These are phyloP conservation scores for Brachyistius frenatus DNA, from an alignment of 2,113 vertebrate species.

Conservation along the genomic window DNA sequence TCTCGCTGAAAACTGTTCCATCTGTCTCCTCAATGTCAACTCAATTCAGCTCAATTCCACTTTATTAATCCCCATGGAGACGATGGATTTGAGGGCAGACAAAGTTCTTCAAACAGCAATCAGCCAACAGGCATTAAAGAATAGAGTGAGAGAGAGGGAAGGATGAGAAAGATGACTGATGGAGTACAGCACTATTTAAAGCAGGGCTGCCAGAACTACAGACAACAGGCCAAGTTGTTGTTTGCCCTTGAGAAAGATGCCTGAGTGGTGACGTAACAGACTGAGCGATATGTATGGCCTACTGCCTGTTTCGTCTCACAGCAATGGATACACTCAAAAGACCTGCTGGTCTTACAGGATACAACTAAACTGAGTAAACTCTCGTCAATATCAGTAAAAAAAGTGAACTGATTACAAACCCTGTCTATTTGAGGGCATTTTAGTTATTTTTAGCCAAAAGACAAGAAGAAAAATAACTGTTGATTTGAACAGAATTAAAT, in stretches of 20 bases:
- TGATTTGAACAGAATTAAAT: too few species aligned
- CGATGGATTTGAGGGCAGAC: conserved; percentile 54
- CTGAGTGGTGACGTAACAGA: conserved; percentile 29
- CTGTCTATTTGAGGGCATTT: too few species aligned
- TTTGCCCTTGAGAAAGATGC: conserved; percentile 53
- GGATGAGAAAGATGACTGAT: conserved; percentile 32
- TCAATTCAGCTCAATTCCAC: conserved; percentile 44
- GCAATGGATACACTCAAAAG: not conserved
- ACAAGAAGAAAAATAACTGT: too few species aligned
- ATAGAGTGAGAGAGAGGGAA: conserved; percentile 7
- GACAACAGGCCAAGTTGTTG: conserved; percentile 18
- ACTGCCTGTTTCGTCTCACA: not conserved
- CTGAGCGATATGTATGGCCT: conserved; percentile 6
- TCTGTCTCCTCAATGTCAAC: conserved; percentile 61
- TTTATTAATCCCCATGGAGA: conserved; percentile 63
- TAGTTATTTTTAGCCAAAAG: too few species aligned
- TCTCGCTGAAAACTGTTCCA: conserved; percentile 27
- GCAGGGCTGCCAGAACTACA: conserved; percentile 21
- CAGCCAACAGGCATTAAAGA: conserved; percentile 45
- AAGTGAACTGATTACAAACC: too few species aligned
- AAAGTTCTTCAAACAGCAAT: conserved; percentile 60
- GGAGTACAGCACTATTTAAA: conserved; percentile 29
- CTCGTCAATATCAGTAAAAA: too few species aligned
- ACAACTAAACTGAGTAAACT: not conserved
- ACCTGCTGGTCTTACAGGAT: not conserved